Evolutionary conservation across 1,140 invertebrate genomes (phyloP), one percentile per base, ranked within the genome.

Genomic region (Apis laboriosa): DNA sequence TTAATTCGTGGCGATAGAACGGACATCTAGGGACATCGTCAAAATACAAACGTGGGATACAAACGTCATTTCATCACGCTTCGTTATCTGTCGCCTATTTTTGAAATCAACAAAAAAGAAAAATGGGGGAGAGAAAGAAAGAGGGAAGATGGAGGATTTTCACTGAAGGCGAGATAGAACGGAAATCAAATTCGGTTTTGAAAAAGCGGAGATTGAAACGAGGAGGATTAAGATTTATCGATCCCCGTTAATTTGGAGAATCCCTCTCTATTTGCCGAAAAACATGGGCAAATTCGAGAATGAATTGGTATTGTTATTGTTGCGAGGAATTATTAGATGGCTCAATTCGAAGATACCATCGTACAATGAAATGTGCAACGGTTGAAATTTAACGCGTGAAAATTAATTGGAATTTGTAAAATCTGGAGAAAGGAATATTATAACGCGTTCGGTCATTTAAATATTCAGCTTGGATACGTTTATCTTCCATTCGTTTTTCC

Each of bases 1-100:
- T 93, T 92, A 92, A 93, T 92, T 92, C 88, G 72, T 71, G 43
- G 70, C 75, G 85, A 88, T 87, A 76, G 86, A 68, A 15, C 64
- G 60, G 34, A 34, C 3, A 5, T 58, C 64, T 74, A 55, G 64
- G 19, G 63, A 61, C 24, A 24, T 15, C 64, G 24, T 15, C 21
- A 58, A 1, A 19, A 76, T 64, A 58, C 34, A 56, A n/a, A 19
- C 43, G 68, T 15, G 21, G 12, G 28, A 28, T 28, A 28, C 1
- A 28, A 28, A n/a, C 49, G 21, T 2, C 53, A 13, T 84, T 86
- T 74, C 77, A 7, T 43, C 55, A 34, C 53, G 68, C 24, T 77
- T 84, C 73, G 77, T 84, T 80, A 77, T 53, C 34, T 34, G 53
- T 53, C 19, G 56, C 21, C 56, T 8, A 8, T 55, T n/a, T 24